Evolutionary conservation across 1,140 invertebrate species (phyloP), one percentile per base, ranked within the genome.

Genomic region (Adoxophyes honmai): DNA sequence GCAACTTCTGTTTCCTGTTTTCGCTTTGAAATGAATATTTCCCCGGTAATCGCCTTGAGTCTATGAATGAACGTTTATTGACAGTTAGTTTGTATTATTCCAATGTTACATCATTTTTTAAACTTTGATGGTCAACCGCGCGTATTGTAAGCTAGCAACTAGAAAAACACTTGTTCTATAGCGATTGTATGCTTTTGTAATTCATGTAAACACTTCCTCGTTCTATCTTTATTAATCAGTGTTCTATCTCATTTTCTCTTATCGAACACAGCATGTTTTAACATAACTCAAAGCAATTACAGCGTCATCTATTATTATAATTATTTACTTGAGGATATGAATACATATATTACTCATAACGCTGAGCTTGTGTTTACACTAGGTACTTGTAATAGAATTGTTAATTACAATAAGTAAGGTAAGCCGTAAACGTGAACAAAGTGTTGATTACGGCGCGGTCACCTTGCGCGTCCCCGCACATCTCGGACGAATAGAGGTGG

Each of bases 401-500:
- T 28, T 48, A 52, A 52, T 52, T 52, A 35, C 34, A 34, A 35
- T 14, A 15, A 34, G 33, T 52, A 37, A n/a, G 36, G 2, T n/a
- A n/a, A 13, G 9, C 36, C 21, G 18, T 21, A 48, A 16, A 48
- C 42, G 42, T 48, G 42, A 48, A 48, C 33, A 28, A 28, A 28
- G 33, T 16, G 9, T 52, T 39, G 54, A 60, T 55, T 59, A 63
- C 59, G 59, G 62, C 62, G 70, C 11, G 13, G 84, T 85, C 83
- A 83, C 83, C 80, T 84, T 85, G 80, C 66, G 44, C 71, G 81
- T 81, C 78, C 76, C 67, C 72, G 73, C 68, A 64, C 78, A 77
- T 79, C 76, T 77, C 80, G 78, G 77, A 73, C 80, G 70, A 78
- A 82, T 83, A 86, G 75, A 85, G 80, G 82, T 81, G 78, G 70